Conservation (phyloP, 2,888 invertebrate genomes). For the Oligia strigilis region DNA sequence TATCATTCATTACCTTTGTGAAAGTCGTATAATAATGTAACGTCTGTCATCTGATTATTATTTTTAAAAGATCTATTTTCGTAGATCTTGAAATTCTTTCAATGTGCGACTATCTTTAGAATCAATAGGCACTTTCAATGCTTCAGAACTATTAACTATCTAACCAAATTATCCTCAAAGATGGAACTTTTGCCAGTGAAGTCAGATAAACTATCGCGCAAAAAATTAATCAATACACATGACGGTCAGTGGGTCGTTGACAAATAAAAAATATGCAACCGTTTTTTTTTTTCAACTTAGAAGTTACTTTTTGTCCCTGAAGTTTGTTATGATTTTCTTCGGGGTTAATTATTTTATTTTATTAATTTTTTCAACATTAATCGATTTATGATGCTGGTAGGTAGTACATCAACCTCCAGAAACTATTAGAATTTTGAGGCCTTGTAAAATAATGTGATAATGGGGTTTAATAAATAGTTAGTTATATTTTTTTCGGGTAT, state of each 20-base stretch:
- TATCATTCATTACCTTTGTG: constrained; percentile 7
- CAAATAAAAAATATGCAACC: background rate
- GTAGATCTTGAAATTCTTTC: constrained; percentile 39
- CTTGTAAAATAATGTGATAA: constrained; percentile 11
- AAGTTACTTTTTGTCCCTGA: background rate
- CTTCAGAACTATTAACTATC: background rate
- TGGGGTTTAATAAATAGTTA: constrained; percentile 1
- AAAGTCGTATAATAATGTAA: constrained; percentile 17
- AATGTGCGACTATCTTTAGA: constrained; percentile 45
- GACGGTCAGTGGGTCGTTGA: too few relatives aligned
- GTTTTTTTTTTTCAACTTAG: background rate
- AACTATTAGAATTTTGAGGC: background rate
- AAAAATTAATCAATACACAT: background rate
- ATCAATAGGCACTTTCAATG: constrained; percentile 19
- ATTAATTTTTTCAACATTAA: background rate
- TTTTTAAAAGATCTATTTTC: constrained; percentile 33
- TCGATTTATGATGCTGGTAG: constrained; percentile 2
- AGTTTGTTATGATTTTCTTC: constrained; percentile 34
- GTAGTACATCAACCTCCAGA: constrained; percentile 1
- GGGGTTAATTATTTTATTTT: constrained; percentile 3
- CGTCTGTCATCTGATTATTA: constrained; percentile 24
- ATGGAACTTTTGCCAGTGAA: background rate
- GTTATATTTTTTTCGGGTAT: constrained; percentile 54
- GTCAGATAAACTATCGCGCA: background rate
- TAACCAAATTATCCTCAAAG: background rate